Conservation (phyloP, 2,888 invertebrate species). For the Trichogramma evanescens region DNA sequence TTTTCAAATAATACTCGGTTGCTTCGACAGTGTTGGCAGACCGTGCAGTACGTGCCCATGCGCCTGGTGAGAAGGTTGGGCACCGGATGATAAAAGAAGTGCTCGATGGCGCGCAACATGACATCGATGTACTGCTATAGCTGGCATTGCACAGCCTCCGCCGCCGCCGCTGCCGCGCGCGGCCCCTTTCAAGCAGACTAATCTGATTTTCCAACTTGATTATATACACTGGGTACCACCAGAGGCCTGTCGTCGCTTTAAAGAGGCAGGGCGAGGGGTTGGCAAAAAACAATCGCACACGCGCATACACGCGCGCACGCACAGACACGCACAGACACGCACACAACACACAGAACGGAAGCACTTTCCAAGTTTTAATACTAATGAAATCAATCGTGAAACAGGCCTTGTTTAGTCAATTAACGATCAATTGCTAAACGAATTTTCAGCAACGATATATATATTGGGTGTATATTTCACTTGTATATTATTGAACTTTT, state of each 20-base stretch:
- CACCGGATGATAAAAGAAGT: constrained; percentile 6
- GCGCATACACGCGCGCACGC: background rate
- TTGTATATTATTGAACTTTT: constrained; percentile 6
- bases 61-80: background rate
- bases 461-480: constrained; percentile 1
- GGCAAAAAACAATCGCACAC: constrained; percentile 2
- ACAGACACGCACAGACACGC: too few relatives aligned
- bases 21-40: background rate
- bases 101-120: constrained; percentile 1
- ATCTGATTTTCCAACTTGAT: constrained; percentile 22
- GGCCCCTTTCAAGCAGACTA: constrained; percentile 18
- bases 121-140: constrained; percentile 3
- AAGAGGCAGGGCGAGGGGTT: constrained; percentile 11
- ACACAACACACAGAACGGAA: background rate
- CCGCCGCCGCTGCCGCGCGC: background rate
- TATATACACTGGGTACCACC: background rate
- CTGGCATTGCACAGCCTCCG: background rate
- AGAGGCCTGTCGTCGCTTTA: constrained; percentile 2
- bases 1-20: background rate
- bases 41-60: background rate
- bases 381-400: constrained; percentile 19
- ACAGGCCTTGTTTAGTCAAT: constrained; percentile 16
- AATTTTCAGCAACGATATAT: constrained; percentile 5
- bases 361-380: constrained; percentile 23
- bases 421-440: constrained; percentile 21